Evolutionary conservation across 2,797 vertebrate genomes (phyloP).

Genomic region (Tapera naevia): DNA sequence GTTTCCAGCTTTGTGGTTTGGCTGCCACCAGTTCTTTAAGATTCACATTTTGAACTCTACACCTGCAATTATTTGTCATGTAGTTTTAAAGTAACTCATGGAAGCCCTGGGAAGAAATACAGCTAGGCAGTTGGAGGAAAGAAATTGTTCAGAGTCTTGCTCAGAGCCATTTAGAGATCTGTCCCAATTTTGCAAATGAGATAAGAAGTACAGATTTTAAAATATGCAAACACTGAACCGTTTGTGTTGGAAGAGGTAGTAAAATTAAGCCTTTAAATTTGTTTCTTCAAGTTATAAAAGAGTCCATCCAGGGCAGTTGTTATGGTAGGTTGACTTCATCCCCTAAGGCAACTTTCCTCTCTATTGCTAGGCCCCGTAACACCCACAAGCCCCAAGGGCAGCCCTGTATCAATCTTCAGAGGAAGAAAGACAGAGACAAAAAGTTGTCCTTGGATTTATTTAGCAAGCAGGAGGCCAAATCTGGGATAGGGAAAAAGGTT

Average conservation of each 20-base stretch:
- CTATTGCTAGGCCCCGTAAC: conserved; percentile 1
- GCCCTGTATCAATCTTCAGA: conserved; percentile 34
- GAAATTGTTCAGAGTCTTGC: neutral
- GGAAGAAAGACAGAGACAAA: conserved; percentile 49
- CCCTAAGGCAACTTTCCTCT: neutral
- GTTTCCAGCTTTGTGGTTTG: conserved; percentile 28
- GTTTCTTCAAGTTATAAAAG: neutral
- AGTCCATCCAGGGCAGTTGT: neutral
- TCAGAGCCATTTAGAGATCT: neutral
- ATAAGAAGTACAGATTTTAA: neutral
- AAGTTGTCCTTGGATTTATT: conserved; percentile 61
- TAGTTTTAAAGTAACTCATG: neutral
- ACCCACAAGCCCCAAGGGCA: conserved; percentile 24
- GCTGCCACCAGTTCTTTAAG: neutral
- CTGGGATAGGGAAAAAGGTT: conserved; percentile 36
- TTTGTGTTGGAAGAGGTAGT: conserved; percentile 17
- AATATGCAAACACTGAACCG: conserved; percentile 13
- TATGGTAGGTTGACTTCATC: neutral
- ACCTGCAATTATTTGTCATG: neutral
- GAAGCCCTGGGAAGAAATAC: neutral
- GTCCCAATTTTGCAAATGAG: conserved; percentile 14
- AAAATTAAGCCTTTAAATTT: conserved; percentile 15
- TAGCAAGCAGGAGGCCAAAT: conserved; percentile 45
- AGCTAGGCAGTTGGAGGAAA: neutral
- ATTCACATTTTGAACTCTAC: neutral